These are phyloP conservation scores for Trissolcus basalis DNA, from an alignment of 1,140 invertebrate species.

Conservation along the genomic window DNA sequence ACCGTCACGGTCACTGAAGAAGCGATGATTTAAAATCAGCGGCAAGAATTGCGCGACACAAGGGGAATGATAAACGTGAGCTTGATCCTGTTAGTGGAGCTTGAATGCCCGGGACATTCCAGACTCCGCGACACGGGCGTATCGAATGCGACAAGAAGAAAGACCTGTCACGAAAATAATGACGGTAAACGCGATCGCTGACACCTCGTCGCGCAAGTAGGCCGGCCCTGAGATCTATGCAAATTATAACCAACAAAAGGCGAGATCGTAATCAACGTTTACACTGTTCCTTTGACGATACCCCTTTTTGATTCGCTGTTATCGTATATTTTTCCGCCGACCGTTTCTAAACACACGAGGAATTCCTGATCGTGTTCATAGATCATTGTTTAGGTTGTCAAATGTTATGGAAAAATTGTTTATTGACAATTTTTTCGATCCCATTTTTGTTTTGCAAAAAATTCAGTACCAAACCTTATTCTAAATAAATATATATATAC, in stretches of 20 bases:
- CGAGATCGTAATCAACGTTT: constrained; percentile 37
- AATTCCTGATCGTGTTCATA: no score
- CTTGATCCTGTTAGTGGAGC: constrained; percentile 37
- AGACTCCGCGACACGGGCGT: constrained; percentile 13
- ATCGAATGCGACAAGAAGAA: constrained; percentile 48
- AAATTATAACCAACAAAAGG: constrained; percentile 38
- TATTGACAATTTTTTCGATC: no score
- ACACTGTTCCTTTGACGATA: constrained; percentile 14
- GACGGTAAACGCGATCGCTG: constrained; percentile 20
- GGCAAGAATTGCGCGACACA: constrained; percentile 22
- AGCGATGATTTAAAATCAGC: constrained; percentile 45
- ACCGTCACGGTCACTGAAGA: constrained; percentile 29
- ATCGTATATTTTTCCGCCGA: constrained; percentile 23
- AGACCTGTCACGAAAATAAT: constrained; percentile 41
- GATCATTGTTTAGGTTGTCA: no score
- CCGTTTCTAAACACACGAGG: constrained; percentile 1
- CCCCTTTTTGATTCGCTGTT: constrained; percentile 6
- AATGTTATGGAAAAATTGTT: no score
- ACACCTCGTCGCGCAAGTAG: constrained; percentile 24
- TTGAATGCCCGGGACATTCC: constrained; percentile 29
- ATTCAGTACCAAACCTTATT: no score
- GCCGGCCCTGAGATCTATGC: constrained; percentile 37
- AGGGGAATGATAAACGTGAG: constrained; percentile 40
- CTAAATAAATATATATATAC: no score
- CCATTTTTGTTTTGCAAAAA: no score